Base-by-base conservation (phyloP, 2,797 vertebrate genomes). In the Myioborus miniatus region DNA sequence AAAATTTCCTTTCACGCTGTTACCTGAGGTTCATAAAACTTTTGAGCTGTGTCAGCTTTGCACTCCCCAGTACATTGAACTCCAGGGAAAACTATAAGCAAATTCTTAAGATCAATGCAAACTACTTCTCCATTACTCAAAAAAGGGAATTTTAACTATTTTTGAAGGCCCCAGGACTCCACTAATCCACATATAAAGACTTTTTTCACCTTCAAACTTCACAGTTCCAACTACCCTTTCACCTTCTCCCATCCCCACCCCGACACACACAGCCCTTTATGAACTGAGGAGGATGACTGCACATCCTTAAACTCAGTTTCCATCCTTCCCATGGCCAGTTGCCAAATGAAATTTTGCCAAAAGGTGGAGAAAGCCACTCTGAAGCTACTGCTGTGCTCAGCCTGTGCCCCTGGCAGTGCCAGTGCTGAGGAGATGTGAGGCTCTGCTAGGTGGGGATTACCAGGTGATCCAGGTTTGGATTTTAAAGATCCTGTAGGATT, bases 1-100 rank as follows among this genome's bases (percentile, higher is more conserved):
- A 97, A 97, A 97, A 97, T 95, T 97, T 98, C 96, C 95, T 97
- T 96, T 97, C 96, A 96, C 92, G 74, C 90, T 93, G 87, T 92
- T 97, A 96, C 96, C 94, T 96, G 93, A 97, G 97, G 96, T 97
- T 97, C 93, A 94, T 95, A 97, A 97, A 95, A 87, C 93, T 96
- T 96, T 95, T 95, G 94, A 96, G 95, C 95, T 95, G 72, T 95
- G 95, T 97, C 95, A 97, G 95, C 95, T 97, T 87, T 93, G 86
- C 80, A 81, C 91, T 96, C 95, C 83, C 89, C 60, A 95, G 96
- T 89, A 96, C 58, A 91, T 84, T 91, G 92, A 97, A 97, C 94
- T 97, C 87, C 89, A 86, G 96, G 92, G 90, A 94, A 97, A 97
- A 97, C 85, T 78, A 87, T 93, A 96, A 95, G 90, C 81, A 95